Conservation (phyloP, 1,140 invertebrate genomes). For the Colletes latitarsis region DNA sequence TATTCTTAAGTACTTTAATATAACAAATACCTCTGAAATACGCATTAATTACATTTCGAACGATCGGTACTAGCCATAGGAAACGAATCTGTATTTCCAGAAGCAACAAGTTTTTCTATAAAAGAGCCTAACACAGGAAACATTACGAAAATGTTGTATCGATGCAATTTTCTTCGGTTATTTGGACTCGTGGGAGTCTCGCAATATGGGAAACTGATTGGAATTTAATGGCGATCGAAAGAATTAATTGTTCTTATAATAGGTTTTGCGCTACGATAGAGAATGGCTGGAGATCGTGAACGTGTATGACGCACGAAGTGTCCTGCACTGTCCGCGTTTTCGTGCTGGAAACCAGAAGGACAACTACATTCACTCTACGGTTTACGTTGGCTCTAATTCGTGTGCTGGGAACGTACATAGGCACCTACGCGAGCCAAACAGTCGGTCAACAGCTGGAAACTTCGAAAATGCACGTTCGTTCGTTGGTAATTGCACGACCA, state of each 20-base stretch:
- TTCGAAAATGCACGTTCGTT: neutral
- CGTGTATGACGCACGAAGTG: neutral
- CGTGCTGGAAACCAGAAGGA: slow-evolving; percentile 62
- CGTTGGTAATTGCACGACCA: neutral
- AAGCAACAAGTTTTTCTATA: too few relatives aligned
- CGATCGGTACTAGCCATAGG: too few relatives aligned
- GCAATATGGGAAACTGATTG: too few relatives aligned
- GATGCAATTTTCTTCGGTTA: too few relatives aligned
- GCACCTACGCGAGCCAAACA: neutral
- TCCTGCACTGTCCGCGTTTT: slow-evolving; percentile 7
- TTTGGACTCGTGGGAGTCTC: too few relatives aligned
- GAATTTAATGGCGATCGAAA: too few relatives aligned
- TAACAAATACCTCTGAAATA: neutral
- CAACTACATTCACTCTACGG: slow-evolving; percentile 73
- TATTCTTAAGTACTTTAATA: neutral
- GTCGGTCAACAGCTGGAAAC: neutral
- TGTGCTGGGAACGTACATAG: neutral
- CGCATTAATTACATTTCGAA: too few relatives aligned
- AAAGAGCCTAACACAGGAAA: too few relatives aligned
- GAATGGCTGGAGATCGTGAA: slow-evolving; percentile 3
- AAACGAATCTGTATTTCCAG: too few relatives aligned
- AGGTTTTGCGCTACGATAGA: neutral
- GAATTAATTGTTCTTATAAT: neutral
- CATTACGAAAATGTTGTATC: too few relatives aligned
- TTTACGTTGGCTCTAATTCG: slow-evolving; percentile 11